Evolutionary conservation across 2,113 vertebrate species (phyloP), one percentile per base, ranked within the genome.

Genomic region (Tor tambroides): DNA sequence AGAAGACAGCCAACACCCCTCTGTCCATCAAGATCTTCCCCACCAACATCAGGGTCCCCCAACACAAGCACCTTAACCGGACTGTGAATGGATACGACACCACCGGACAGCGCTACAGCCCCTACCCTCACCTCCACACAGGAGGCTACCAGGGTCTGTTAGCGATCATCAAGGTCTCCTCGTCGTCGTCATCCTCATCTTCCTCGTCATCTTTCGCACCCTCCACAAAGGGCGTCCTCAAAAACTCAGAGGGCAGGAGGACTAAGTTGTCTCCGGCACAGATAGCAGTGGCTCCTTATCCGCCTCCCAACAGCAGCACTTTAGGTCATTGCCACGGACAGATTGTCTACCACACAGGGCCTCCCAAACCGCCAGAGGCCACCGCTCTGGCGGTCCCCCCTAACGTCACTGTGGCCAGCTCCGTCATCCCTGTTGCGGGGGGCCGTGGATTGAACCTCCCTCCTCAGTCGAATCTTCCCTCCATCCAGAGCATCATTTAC

Each of bases 11-110:
- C 87, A 97, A 96, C 94, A 97, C 87, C 93, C 98, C 98, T 0
- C 94, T 99, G 90, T 97, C 96, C 93, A 98, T 99, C 95, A 99
- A 99, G 96, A 99, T 99, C 95, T 99, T 99, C 94, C 98, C 98
- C 93, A 98, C 96, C 91, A 99, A 98, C 95, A 96, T 99, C 96
- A 97, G 98, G 87, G 98, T 99, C 91, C 98, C 98, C 23, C 98
- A 99, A 96, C 98, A 99, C 96, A 99, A 98, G 96, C 98, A 99
- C 96, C 97, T 99, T 93, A 96, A 97, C 94, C 96, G 98, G 95
- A 99, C 98, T 43, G 95, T 99, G 91, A 99, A 99, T 2, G 98
- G 98, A 93, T 98, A 96, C 4, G 98, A 99, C 94, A 99, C 98
- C 86, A 97, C 97, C 0, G 97, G 96, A 86, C 97, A 97, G 83